Evolutionary conservation across 2,888 invertebrate species (phyloP).

Genomic region (Acleris emargana): DNA sequence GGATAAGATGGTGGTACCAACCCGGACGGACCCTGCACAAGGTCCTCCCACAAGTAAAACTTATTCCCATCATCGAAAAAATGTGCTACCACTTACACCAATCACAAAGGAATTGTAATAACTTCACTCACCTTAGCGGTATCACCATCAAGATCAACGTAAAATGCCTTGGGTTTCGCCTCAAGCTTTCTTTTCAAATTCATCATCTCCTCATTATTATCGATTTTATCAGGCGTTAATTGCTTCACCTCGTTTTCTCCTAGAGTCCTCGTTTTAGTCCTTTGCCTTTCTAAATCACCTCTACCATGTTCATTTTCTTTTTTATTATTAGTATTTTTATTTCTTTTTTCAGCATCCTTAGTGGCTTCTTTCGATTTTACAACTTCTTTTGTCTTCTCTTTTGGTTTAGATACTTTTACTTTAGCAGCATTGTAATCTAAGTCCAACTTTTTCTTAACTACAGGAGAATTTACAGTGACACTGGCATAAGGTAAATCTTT

Average conservation of each 20-base stretch:
- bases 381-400: slow-evolving; percentile 39
- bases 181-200: slow-evolving; percentile 58
- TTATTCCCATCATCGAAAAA: no score
- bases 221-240: slow-evolving; percentile 57
- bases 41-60: no score
- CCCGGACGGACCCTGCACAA: no score
- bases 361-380: slow-evolving; percentile 33
- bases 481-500: slow-evolving; percentile 54
- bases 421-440: slow-evolving; percentile 9
- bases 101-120: neutral
- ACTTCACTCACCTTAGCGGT: slow-evolving; percentile 46
- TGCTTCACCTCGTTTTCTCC: slow-evolving; percentile 73
- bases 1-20: no score
- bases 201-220: slow-evolving; percentile 70
- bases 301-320: slow-evolving; percentile 41
- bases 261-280: slow-evolving; percentile 73
- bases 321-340: slow-evolving; percentile 34
- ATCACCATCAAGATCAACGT: slow-evolving; percentile 60
- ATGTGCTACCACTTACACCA: no score
- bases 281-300: slow-evolving; percentile 48
- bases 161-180: slow-evolving; percentile 74
- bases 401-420: slow-evolving; percentile 8
- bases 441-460: slow-evolving; percentile 46
- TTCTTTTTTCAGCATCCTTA: slow-evolving; percentile 19
- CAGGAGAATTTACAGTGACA: slow-evolving; percentile 69